Percentiles rank a stretch among this genome's conserved stretches.
phyloP scores from a whole-genome alignment of 2,797 vertebrate species.

The Nasua narica region DNA sequence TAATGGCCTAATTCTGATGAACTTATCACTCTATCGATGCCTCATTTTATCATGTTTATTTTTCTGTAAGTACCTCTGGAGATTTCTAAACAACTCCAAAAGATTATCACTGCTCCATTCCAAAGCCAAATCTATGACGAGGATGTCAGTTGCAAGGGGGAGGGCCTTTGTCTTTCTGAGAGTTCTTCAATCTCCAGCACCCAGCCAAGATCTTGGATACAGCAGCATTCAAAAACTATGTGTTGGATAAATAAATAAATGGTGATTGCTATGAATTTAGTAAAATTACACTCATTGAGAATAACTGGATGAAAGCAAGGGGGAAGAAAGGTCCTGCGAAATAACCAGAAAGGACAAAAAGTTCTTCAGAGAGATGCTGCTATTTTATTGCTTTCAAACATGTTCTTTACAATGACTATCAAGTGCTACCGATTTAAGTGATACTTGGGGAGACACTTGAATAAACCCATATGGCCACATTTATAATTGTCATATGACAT shows the following conservation, averaged over 20 bases:
- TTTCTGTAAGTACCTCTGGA: not conserved
- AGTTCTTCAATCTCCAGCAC: not conserved
- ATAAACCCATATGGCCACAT: not conserved
- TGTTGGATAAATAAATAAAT: conserved; percentile 24
- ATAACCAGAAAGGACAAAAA: conserved; percentile 4
- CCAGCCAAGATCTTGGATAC: not conserved
- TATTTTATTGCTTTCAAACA: not conserved
- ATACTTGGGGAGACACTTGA: not conserved
- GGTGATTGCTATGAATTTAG: not conserved
- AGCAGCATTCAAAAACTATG: not conserved
- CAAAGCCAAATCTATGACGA: not conserved
- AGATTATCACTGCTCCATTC: not conserved
- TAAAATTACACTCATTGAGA: conserved; percentile 2
- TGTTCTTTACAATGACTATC: conserved; percentile 13
- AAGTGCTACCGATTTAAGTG: not conserved
- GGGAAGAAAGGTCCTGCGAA: not conserved
- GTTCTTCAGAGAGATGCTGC: not conserved
- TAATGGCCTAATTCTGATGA: not conserved
- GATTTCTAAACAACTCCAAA: not conserved
- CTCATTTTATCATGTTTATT: not conserved
- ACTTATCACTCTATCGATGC: not conserved
- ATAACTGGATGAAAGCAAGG: not conserved
- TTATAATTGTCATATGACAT: not conserved
- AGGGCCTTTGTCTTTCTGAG: not conserved
- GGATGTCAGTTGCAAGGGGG: not conserved